Evolutionary conservation across 2,113 vertebrate species (phyloP).

Genomic region (Elaphurus davidianus): DNA sequence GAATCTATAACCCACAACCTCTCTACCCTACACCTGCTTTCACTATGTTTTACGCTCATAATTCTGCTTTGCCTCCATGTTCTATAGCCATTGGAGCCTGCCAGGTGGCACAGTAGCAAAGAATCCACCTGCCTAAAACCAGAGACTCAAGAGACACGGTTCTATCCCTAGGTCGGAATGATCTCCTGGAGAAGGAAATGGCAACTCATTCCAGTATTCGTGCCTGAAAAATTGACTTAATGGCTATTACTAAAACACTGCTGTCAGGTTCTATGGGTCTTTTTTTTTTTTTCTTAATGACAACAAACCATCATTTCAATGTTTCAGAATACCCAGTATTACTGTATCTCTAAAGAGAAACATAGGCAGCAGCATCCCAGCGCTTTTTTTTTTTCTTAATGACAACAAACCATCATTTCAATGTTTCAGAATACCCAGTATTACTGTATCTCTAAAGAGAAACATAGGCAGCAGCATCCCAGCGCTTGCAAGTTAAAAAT

Average conservation of each 20-base stretch:
- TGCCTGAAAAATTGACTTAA: background rate
- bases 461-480: background rate
- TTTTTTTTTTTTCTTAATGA: background rate
- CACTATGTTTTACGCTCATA: background rate
- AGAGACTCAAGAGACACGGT: background rate
- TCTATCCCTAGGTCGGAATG: background rate
- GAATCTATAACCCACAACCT: background rate
- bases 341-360: background rate
- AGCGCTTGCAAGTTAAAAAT: background rate
- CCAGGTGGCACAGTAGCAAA: background rate
- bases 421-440: background rate
- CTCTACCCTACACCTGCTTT: background rate
- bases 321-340: background rate
- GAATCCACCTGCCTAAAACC: background rate
- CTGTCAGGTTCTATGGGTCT: background rate
- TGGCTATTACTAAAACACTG: background rate
- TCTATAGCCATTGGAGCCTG: background rate
- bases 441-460: background rate
- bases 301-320: background rate
- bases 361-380: background rate
- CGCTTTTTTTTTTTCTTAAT: too few species aligned
- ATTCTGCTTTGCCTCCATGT: background rate
- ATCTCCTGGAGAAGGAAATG: background rate
- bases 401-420: too few species aligned
- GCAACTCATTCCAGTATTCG: background rate